Evolutionary conservation across 2,888 invertebrate genomes (phyloP).

Genomic region (Serripes groenlandicus): DNA sequence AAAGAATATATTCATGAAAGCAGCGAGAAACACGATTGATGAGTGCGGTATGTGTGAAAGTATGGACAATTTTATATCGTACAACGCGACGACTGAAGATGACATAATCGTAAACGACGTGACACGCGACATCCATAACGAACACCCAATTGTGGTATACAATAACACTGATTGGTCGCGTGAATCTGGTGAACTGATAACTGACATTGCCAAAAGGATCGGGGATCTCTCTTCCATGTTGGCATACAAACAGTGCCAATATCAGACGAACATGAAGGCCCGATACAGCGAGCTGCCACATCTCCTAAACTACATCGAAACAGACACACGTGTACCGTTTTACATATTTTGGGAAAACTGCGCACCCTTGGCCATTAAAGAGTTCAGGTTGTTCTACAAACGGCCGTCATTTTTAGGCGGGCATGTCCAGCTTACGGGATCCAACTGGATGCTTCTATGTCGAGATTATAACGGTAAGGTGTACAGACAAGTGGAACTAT

Average conservation of each 20-base stretch:
- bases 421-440: constrained; percentile 11
- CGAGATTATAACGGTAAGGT: constrained; percentile 5
- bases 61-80: neutral
- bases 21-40: neutral
- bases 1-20: neutral
- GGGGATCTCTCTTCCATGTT: neutral
- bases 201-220: neutral
- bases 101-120: neutral
- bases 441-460: constrained; percentile 22
- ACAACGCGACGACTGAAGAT: neutral
- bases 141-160: neutral
- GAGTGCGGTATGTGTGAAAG: constrained; percentile 19
- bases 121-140: constrained; percentile 9
- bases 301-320: neutral
- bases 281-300: constrained; percentile 3
- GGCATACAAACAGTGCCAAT: constrained; percentile 17
- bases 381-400: constrained; percentile 9
- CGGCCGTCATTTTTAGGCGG: constrained; percentile 17
- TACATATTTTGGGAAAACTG: constrained; percentile 28
- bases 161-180: neutral
- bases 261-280: constrained; percentile 4
- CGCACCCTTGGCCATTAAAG: constrained; percentile 9
- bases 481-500: constrained; percentile 15
- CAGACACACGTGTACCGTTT: neutral
- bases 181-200: neutral